phyloP scores from a whole-genome alignment of 2,797 vertebrate species.

The Spheniscus humboldti region DNA sequence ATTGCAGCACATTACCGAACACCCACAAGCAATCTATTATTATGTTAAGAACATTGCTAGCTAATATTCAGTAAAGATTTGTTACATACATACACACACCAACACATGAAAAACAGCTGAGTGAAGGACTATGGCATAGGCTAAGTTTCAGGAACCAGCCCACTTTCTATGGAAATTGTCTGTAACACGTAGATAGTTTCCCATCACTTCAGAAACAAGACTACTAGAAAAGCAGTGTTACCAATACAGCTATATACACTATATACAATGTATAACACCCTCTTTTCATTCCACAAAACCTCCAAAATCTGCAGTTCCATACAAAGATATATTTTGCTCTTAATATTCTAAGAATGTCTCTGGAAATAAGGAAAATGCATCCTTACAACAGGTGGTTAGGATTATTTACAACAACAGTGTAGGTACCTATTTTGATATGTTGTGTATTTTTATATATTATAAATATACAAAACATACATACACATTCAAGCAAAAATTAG shows the following conservation, averaged over 20 bases:
- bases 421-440: background rate
- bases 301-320: background rate
- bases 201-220: background rate
- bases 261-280: background rate
- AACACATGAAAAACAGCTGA: background rate
- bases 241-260: background rate
- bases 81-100: background rate
- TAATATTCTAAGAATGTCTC: background rate
- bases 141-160: background rate
- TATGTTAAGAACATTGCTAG: background rate
- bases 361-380: background rate
- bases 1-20: background rate
- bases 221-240: background rate
- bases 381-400: background rate
- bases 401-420: background rate
- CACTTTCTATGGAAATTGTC: background rate
- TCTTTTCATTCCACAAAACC: background rate
- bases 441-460: background rate
- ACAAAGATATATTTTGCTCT: background rate
- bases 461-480: background rate
- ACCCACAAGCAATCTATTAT: background rate
- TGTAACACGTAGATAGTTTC: accelerated
- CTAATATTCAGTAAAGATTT: background rate
- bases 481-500: background rate
- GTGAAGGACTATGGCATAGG: background rate